Percentiles rank a stretch among this genome's conserved stretches.
Conservation (phyloP, 2,797 vertebrate species). For the Geotrypetes seraphini region DNA sequence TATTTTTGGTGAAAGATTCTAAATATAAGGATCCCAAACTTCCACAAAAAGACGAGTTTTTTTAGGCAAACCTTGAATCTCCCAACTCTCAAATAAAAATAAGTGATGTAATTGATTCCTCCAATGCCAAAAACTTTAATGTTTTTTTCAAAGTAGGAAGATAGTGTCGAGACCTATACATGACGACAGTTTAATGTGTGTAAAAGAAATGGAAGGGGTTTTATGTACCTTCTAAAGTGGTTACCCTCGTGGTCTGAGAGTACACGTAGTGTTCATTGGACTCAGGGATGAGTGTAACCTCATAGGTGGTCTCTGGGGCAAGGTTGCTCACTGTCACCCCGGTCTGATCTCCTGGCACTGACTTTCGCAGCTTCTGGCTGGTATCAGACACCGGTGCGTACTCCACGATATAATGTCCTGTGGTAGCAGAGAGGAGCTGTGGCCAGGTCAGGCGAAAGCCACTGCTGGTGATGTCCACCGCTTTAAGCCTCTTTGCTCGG, state of each 20-base stretch:
- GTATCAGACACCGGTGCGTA: constrained; percentile 32
- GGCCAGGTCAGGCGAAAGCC: constrained; percentile 76
- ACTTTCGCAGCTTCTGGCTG: constrained; percentile 37
- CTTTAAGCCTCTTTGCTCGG: constrained; percentile 63
- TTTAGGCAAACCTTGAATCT: too few relatives aligned
- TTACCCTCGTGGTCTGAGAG: constrained; percentile 63
- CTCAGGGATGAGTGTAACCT: constrained; percentile 67
- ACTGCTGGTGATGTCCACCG: constrained; percentile 62
- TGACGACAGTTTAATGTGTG: too few relatives aligned
- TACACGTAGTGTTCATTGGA: constrained; percentile 61
- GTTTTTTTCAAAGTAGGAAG: too few relatives aligned
- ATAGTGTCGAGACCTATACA: too few relatives aligned
- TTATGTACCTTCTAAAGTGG: constrained; percentile 70
- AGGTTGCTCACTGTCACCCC: constrained; percentile 52
- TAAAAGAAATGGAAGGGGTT: too few relatives aligned
- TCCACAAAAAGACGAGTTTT: too few relatives aligned
- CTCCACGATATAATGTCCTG: constrained; percentile 70
- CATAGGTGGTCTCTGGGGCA: constrained; percentile 68
- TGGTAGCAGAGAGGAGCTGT: constrained; percentile 54
- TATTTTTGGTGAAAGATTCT: too few relatives aligned
- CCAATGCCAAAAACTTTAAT: too few relatives aligned
- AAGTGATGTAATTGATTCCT: too few relatives aligned
- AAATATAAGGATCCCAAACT: too few relatives aligned
- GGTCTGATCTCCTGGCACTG: constrained; percentile 52
- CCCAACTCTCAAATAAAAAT: too few relatives aligned